phyloP scores from a whole-genome alignment of 2,888 invertebrate genomes.

The Caradrina kadenii region DNA sequence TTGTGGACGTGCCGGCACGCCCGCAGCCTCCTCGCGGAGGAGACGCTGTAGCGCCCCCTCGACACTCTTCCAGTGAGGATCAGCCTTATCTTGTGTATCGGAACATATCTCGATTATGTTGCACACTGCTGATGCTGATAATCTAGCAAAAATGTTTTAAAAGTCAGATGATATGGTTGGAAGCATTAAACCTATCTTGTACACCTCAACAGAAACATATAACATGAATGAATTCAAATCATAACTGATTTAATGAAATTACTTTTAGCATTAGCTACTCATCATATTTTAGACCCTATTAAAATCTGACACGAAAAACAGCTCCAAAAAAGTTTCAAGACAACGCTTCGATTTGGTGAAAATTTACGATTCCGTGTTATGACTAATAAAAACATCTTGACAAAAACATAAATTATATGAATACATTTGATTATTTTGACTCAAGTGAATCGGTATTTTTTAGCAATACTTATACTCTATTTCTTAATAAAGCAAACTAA shows the following conservation, averaged over 20 bases:
- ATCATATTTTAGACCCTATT: not conserved
- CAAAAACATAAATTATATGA: no score
- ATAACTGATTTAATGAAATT: not conserved
- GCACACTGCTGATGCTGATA: conserved; percentile 81
- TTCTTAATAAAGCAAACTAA: no score
- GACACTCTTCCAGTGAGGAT: conserved; percentile 76
- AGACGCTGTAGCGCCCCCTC: conserved; percentile 72
- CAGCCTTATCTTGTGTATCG: conserved; percentile 71
- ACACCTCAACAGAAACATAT: not conserved
- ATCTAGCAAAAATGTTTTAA: conserved; percentile 65
- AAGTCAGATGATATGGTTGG: no score
- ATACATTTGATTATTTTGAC: no score
- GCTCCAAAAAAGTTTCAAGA: no score
- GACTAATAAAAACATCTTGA: no score
- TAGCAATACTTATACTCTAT: no score
- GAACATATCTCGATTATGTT: conserved; percentile 82
- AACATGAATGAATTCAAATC: no score
- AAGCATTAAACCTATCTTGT: not conserved
- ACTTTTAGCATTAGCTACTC: not conserved
- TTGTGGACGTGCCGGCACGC: conserved; percentile 75
- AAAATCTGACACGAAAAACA: not conserved
- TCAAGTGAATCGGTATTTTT: no score
- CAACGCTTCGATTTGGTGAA: no score
- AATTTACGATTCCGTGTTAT: no score
- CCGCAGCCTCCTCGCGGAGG: conserved; percentile 72